These are phyloP conservation scores for Bergia puertoricense DNA, from an alignment of 92 coral and sea anemone species.

Conservation along the genomic window DNA sequence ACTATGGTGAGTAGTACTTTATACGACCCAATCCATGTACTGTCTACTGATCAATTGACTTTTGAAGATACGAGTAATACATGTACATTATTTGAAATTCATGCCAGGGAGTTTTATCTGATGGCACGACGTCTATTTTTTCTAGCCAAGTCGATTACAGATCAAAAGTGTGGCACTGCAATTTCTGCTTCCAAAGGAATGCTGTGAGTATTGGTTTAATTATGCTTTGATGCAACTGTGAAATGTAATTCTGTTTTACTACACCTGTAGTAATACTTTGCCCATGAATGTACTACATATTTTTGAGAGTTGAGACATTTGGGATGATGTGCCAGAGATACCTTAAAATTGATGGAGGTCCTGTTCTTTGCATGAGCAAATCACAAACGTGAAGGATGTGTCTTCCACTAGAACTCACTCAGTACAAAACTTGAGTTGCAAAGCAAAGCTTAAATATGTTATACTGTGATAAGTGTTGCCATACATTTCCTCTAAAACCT, in stretches of 20 bases:
- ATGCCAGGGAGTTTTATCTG: not conserved
- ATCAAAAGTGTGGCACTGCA: conserved; percentile 99
- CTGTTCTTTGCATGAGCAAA: too few species aligned
- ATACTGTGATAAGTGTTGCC: too few species aligned
- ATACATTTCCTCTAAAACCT: too few species aligned
- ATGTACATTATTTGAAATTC: not conserved
- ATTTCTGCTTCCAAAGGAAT: conserved; percentile 97
- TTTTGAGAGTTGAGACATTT: too few species aligned
- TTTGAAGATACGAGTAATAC: not conserved
- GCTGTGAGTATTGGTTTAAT: conserved; percentile 71
- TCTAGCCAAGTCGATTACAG: conserved; percentile 98
- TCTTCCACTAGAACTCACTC: too few species aligned
- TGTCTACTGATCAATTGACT: not conserved
- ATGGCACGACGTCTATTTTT: not conserved
- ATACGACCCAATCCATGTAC: not conserved
- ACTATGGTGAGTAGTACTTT: conserved; percentile 69
- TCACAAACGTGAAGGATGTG: too few species aligned
- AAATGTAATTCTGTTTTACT: not conserved
- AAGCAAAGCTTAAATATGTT: too few species aligned
- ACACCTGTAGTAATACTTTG: not conserved
- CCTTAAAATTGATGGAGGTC: too few species aligned
- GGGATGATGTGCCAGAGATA: too few species aligned
- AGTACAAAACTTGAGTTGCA: too few species aligned
- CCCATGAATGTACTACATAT: not conserved
- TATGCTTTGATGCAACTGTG: not conserved